Conservation (phyloP, 2,113 vertebrate genomes). For the Prolemur simus region DNA sequence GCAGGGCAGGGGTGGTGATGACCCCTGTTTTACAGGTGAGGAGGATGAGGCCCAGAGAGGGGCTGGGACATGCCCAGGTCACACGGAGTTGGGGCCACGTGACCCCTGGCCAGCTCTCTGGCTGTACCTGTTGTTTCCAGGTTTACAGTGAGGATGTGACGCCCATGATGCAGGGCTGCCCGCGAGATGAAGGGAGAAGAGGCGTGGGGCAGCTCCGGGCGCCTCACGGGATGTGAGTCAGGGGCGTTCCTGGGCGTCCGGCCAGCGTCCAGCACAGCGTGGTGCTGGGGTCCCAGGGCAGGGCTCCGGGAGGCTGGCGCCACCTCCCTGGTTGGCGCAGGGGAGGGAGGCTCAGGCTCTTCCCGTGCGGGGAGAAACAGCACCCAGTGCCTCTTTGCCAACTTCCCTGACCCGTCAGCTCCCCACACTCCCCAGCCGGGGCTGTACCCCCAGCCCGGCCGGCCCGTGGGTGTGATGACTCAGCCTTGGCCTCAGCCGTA, state of each 20-base stretch:
- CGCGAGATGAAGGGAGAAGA: not conserved
- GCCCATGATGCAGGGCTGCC: rapidly evolving
- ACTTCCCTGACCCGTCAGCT: not conserved
- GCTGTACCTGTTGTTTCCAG: not conserved
- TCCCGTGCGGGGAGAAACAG: rapidly evolving
- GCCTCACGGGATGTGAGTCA: rapidly evolving
- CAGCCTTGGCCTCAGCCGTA: not conserved
- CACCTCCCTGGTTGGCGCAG: rapidly evolving
- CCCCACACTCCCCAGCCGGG: rapidly evolving
- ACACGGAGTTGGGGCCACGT: not conserved
- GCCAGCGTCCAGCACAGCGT: rapidly evolving
- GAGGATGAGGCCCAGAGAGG: not conserved
- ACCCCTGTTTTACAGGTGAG: not conserved
- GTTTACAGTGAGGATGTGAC: not conserved
- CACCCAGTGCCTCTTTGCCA: rapidly evolving
- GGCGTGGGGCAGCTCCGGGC: not conserved
- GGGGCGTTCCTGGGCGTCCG: not conserved
- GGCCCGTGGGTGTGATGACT: not conserved
- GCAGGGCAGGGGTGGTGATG: rapidly evolving
- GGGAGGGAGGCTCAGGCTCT: not conserved
- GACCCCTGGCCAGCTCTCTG: not conserved
- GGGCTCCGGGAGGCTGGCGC: rapidly evolving
- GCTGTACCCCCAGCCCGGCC: too few relatives aligned
- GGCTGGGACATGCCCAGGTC: too few relatives aligned
- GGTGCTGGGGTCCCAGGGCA: rapidly evolving